A percentile compares a stretch with the other conserved stretches of the same genome.
Evolutionary conservation across 92 coral and sea anemone genomes (phyloP).

Genomic region (Parazoanthus swiftii): DNA sequence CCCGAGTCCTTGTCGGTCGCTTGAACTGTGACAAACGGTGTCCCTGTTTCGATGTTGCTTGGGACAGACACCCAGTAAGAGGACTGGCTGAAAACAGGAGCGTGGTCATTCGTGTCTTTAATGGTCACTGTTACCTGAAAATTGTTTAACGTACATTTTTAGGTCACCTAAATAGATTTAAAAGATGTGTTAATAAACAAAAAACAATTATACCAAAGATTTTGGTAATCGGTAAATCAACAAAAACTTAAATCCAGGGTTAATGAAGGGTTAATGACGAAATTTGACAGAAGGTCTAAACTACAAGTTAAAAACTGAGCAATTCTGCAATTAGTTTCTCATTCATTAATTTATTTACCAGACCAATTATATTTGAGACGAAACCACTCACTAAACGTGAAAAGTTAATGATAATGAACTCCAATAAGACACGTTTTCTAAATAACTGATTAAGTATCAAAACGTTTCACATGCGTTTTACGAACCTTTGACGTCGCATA

Average conservation of each 20-base stretch:
- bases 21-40: not conserved
- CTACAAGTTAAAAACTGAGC: no score
- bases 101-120: not conserved
- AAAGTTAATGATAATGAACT: not conserved
- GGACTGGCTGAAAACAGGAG: slow-evolving; percentile 25
- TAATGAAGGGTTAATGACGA: no score
- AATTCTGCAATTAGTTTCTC: not conserved
- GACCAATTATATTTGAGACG: not conserved
- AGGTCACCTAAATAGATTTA: no score
- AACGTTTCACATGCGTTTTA: not conserved
- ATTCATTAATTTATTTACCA: no score
- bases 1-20: slow-evolving; percentile 48
- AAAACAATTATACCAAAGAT: no score
- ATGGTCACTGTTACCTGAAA: slow-evolving; percentile 33
- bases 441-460: not conserved
- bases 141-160: no score
- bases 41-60: slow-evolving; percentile 11
- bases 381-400: not conserved
- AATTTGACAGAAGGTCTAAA: no score
- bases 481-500: slow-evolving; percentile 66
- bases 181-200: no score
- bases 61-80: slow-evolving; percentile 42
- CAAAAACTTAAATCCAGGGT: no score
- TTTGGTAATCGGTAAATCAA: no score
- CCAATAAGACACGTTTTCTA: not conserved